These are phyloP conservation scores for Apodemus agrarius DNA, from an alignment of 2,797 vertebrate species.

Conservation along the genomic window DNA sequence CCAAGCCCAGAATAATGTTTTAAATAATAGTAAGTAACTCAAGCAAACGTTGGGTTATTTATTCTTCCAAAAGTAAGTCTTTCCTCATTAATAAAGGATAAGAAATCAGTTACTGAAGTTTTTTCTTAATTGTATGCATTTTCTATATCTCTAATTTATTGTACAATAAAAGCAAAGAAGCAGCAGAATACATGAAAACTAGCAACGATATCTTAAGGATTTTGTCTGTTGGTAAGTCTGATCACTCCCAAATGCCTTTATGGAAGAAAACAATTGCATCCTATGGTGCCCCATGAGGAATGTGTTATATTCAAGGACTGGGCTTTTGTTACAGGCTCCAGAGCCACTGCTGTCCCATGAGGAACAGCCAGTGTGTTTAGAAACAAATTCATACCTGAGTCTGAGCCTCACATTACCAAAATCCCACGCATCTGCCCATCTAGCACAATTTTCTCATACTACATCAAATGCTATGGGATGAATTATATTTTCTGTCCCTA, in stretches of 20 bases:
- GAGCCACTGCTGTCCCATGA: background rate
- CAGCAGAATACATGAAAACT: background rate
- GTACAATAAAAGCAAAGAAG: background rate
- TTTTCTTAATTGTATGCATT: slow-evolving; percentile 14
- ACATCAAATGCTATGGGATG: background rate
- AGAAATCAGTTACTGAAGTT: background rate
- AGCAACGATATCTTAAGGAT: background rate
- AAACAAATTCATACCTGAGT: background rate
- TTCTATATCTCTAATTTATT: background rate
- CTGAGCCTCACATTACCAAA: background rate
- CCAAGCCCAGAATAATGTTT: background rate
- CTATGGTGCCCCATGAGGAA: background rate
- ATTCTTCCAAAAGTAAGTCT: background rate
- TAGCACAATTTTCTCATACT: background rate
- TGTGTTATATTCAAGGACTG: background rate
- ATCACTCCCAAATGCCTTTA: background rate
- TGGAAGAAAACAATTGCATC: background rate
- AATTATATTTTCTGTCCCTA: background rate
- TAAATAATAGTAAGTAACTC: background rate
- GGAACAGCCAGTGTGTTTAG: background rate
- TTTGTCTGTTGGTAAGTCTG: background rate
- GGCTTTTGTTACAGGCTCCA: background rate
- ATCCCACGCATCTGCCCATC: background rate
- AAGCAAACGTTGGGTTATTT: background rate
- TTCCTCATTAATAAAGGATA: slow-evolving; percentile 10